Evolutionary conservation across 2,113 vertebrate species (phyloP), one percentile per base, ranked within the genome.

Genomic region (Hiodon alosoides): DNA sequence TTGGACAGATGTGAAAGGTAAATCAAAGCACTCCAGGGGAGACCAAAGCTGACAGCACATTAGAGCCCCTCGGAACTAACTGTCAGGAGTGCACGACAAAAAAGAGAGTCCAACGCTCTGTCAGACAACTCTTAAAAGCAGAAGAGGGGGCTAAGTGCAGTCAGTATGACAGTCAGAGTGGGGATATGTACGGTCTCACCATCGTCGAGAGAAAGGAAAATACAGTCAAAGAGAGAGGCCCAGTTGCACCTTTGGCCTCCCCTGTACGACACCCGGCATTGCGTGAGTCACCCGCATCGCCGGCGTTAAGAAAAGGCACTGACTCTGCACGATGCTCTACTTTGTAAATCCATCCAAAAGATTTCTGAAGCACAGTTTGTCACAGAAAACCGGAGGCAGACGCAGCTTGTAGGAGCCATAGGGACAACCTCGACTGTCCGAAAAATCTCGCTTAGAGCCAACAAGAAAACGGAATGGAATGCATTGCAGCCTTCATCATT

Each of bases 1-100:
- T 84, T 83, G 86, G 86, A 85, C 87, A 90, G 86, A 89, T 90
- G 87, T 86, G 79, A 80, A 84, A 88, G 87, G 88, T 90, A 89
- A 90, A 91, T 90, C 89, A 89, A 84, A 85, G 87, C 86, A 86
- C 85, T 86, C 88, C 85, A 91, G 88, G 84, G 87, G 86, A 89
- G 86, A 88, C 83, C 79, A 71, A 81, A 79, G 85, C 85, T 90
- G 89, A 89, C 87, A 89, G 89, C 87, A 85, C 89, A 91, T 90
- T 90, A 90, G 85, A 88, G 87, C 87, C 82, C 86, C 87, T 87
- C 87, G 86, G 83, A 87, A 88, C 86, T 81, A 89, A 90, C 86
- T 90, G 90, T 89, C 90, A 91, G 84, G 82, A 88, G 85, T 79
- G 87, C 84, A 85, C 79, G 80, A 83, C 79, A 81, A 85, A 87